phyloP scores from a whole-genome alignment of 2,888 invertebrate species.

The Caenorhabditis wallacei region DNA sequence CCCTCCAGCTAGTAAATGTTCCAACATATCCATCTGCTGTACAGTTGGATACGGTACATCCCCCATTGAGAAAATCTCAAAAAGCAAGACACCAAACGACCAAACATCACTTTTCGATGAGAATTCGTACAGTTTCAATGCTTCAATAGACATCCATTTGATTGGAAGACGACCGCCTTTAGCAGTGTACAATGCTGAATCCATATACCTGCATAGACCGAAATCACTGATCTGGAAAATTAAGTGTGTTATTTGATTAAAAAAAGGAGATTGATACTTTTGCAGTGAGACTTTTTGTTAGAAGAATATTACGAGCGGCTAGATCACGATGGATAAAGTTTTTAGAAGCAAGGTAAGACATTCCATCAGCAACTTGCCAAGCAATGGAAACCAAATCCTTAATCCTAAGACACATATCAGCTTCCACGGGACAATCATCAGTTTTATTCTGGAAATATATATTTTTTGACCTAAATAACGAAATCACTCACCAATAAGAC shows the following conservation, averaged over 20 bases:
- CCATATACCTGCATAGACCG: slow-evolving; percentile 77
- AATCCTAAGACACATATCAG: slow-evolving; percentile 72
- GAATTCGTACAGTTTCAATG: slow-evolving; percentile 77
- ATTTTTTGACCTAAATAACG: background rate
- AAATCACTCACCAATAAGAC: slow-evolving; percentile 57
- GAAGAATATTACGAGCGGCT: slow-evolving; percentile 75
- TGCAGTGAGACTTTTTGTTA: slow-evolving; percentile 75
- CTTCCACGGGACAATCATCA: slow-evolving; percentile 73
- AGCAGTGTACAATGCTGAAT: slow-evolving; percentile 76
- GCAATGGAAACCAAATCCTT: slow-evolving; percentile 77
- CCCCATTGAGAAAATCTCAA: slow-evolving; percentile 77
- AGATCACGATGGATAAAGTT: slow-evolving; percentile 78
- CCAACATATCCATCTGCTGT: slow-evolving; percentile 76
- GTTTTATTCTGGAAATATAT: slow-evolving; percentile 55
- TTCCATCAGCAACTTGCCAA: slow-evolving; percentile 78
- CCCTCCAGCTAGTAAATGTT: slow-evolving; percentile 71
- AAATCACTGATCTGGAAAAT: slow-evolving; percentile 76
- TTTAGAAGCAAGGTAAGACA: slow-evolving; percentile 74
- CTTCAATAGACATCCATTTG: slow-evolving; percentile 80
- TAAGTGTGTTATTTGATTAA: background rate
- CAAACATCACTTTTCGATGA: slow-evolving; percentile 76
- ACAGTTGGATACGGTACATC: slow-evolving; percentile 74
- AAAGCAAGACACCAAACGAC: slow-evolving; percentile 76
- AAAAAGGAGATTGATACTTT: slow-evolving; percentile 65
- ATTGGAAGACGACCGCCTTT: slow-evolving; percentile 78